phyloP scores from a whole-genome alignment of 2,113 vertebrate species.

The Macquaria ambigua region DNA sequence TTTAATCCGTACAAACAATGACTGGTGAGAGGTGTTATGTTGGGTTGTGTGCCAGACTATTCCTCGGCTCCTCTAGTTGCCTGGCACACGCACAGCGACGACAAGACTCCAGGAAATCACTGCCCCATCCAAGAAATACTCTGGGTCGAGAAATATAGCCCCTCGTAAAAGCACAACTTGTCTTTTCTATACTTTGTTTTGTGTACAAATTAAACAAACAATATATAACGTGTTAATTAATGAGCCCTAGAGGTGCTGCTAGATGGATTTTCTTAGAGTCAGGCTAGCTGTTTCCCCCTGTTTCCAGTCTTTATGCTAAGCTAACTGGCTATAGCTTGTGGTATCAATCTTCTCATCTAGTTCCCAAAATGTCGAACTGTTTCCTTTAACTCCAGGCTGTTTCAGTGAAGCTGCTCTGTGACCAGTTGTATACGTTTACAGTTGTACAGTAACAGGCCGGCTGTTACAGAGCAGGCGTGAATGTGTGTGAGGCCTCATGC shows the following conservation, averaged over 20 bases:
- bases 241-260: neutral
- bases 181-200: neutral
- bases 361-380: too few species aligned
- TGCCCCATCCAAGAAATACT: neutral
- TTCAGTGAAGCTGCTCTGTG: neutral
- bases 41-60: too few species aligned
- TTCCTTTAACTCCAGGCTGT: neutral
- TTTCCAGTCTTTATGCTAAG: neutral
- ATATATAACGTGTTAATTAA: neutral
- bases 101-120: neutral
- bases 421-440: neutral
- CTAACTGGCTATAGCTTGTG: neutral
- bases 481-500: neutral
- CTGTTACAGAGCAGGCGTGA: neutral
- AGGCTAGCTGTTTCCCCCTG: neutral
- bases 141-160: neutral
- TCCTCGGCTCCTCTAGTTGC: neutral
- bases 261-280: too few species aligned
- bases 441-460: too few species aligned
- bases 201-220: neutral
- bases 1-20: neutral
- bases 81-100: neutral
- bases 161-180: neutral
- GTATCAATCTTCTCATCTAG: neutral
- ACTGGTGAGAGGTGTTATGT: too few species aligned